Evolutionary conservation across 2,113 vertebrate species (phyloP).

Genomic region (Leptocoma aspasia): DNA sequence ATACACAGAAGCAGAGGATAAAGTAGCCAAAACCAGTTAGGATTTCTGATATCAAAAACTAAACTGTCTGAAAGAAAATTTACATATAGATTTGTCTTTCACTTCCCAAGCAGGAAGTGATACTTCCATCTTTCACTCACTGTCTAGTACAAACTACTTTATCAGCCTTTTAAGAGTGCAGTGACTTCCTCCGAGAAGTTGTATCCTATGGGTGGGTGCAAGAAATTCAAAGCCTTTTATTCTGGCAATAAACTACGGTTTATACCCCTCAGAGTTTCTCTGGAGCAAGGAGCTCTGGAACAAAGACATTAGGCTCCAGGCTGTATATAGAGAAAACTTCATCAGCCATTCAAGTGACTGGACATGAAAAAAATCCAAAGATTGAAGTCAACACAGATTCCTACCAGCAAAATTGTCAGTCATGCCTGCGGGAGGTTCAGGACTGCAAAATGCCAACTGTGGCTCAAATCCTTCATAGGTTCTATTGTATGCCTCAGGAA

Average conservation of each 20-base stretch:
- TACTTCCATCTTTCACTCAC: background rate
- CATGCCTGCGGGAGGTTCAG: background rate
- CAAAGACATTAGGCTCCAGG: background rate
- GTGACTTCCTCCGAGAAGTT: background rate
- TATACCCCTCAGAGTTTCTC: background rate
- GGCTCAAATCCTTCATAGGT: fast-evolving
- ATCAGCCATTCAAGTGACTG: background rate
- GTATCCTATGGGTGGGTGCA: fast-evolving
- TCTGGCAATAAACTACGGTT: background rate
- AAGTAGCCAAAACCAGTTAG: background rate
- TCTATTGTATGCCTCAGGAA: background rate
- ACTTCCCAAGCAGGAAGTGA: background rate
- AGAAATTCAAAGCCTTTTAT: background rate
- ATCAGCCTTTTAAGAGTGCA: background rate
- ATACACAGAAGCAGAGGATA: background rate
- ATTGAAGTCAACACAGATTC: background rate
- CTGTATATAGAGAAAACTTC: background rate
- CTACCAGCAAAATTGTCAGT: background rate
- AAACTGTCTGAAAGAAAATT: background rate
- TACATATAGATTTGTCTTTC: background rate
- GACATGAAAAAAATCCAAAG: fast-evolving
- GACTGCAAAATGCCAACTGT: background rate
- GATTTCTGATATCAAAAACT: background rate
- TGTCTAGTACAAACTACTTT: background rate
- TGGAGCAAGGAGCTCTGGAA: background rate